A percentile compares a stretch with the other conserved stretches of the same genome.
These are phyloP conservation scores for Agonopterix alstromeriana DNA, from an alignment of 2,888 invertebrate species.

Conservation along the genomic window DNA sequence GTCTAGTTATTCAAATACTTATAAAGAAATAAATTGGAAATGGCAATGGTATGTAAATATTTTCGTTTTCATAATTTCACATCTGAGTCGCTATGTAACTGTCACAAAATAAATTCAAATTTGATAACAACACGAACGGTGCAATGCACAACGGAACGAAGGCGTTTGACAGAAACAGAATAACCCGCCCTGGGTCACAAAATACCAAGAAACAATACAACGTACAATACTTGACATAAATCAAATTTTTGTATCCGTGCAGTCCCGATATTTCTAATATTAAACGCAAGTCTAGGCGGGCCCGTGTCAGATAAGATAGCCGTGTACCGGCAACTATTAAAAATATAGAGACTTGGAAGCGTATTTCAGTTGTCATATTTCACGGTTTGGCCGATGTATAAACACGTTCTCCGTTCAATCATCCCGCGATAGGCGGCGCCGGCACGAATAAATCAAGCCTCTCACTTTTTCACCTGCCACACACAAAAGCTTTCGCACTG, in stretches of 20 bases:
- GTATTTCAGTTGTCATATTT: slow-evolving; percentile 68
- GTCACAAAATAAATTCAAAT: not conserved
- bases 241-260: slow-evolving; percentile 50
- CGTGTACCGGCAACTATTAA: slow-evolving; percentile 29
- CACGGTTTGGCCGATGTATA: slow-evolving; percentile 64
- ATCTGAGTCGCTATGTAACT: not conserved
- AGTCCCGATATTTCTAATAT: slow-evolving; percentile 44
- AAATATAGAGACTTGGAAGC: slow-evolving; percentile 29
- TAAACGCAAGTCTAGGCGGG: slow-evolving; percentile 40
- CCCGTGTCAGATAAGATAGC: slow-evolving; percentile 34
- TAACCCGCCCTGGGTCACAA: slow-evolving; percentile 35
- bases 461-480: slow-evolving; percentile 77
- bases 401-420: slow-evolving; percentile 74
- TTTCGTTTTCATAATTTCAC: too few relatives aligned
- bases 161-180: slow-evolving; percentile 55
- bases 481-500: slow-evolving; percentile 73
- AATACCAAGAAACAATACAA: slow-evolving; percentile 55
- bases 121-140: slow-evolving; percentile 25
- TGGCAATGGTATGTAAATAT: too few relatives aligned
- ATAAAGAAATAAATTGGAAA: too few relatives aligned
- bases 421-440: slow-evolving; percentile 69
- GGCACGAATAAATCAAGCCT: slow-evolving; percentile 72
- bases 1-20: too few relatives aligned
- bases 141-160: slow-evolving; percentile 32
- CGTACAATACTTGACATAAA: slow-evolving; percentile 50